Evolutionary conservation across 1,140 invertebrate species (phyloP).

Genomic region (Chironomus tepperi): DNA sequence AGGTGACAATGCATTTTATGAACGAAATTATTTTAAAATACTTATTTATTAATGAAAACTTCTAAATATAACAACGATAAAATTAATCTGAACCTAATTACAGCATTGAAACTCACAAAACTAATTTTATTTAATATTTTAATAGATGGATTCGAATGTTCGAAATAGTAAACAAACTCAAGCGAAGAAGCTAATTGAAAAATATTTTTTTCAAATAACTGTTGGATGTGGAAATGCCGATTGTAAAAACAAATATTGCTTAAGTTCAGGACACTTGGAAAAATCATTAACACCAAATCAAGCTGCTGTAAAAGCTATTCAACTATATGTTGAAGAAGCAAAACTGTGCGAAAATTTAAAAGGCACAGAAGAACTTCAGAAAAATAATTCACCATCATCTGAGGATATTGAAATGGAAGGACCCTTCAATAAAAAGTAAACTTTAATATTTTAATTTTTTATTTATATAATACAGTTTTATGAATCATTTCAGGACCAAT

Average conservation of each 20-base stretch:
- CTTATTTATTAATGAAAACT: too few relatives aligned
- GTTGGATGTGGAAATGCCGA: constrained; percentile 80
- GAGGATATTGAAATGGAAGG: constrained; percentile 27
- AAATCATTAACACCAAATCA: constrained; percentile 69
- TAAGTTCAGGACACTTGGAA: constrained; percentile 76
- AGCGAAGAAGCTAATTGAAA: constrained; percentile 78
- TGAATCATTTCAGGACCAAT: background rate
- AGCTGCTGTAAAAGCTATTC: constrained; percentile 77
- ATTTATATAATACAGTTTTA: background rate
- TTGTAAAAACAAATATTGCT: constrained; percentile 79
- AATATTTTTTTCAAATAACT: constrained; percentile 85
- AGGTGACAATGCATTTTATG: too few relatives aligned
- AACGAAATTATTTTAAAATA: too few relatives aligned
- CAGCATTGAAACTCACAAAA: background rate
- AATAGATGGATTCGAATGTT: constrained; percentile 7
- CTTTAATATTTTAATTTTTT: background rate
- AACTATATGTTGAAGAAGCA: constrained; percentile 76
- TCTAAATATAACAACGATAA: too few relatives aligned
- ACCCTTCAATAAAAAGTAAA: background rate
- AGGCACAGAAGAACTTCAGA: constrained; percentile 32
- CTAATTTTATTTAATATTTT: background rate
- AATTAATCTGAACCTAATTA: too few relatives aligned
- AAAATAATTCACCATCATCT: constrained; percentile 30
- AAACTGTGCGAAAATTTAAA: constrained; percentile 59
- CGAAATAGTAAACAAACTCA: background rate